Evolutionary conservation across 2,888 invertebrate genomes (phyloP).

Genomic region (Nezara viridula): DNA sequence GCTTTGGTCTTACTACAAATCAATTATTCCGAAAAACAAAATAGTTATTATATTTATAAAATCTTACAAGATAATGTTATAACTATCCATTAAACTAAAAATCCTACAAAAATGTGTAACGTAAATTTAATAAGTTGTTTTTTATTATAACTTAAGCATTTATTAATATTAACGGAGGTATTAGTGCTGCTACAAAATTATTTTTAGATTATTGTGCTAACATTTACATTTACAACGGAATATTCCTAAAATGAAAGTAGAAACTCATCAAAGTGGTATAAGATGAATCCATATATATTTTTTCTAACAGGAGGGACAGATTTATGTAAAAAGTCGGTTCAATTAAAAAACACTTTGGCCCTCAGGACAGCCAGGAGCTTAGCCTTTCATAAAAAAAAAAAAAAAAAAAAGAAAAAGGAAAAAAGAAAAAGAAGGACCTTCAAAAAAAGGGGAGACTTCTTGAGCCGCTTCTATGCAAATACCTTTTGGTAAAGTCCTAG

Average conservation of each 20-base stretch:
- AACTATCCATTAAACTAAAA: no score
- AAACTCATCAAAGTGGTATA: not conserved
- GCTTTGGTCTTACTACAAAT: no score
- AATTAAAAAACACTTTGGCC: conserved; percentile 38
- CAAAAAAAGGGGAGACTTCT: conserved; percentile 13
- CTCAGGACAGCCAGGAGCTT: not conserved
- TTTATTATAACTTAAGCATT: no score
- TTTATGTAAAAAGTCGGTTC: conserved; percentile 37
- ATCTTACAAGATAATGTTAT: no score
- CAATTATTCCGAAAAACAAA: no score
- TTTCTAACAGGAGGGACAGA: not conserved
- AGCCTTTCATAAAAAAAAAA: conserved; percentile 1
- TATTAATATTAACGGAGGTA: no score
- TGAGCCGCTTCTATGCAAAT: conserved; percentile 33
- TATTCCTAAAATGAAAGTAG: not conserved
- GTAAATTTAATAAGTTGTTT: no score
- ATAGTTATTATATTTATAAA: no score
- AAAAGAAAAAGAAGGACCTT: not conserved
- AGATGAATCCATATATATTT: not conserved
- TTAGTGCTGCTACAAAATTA: no score
- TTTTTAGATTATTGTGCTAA: not conserved
- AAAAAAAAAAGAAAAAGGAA: not conserved
- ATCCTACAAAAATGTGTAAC: no score
- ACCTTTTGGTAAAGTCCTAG: not conserved
- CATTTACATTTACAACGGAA: not conserved